Evolutionary conservation across 2,888 invertebrate species (phyloP).

Genomic region (Pandemis heparana): DNA sequence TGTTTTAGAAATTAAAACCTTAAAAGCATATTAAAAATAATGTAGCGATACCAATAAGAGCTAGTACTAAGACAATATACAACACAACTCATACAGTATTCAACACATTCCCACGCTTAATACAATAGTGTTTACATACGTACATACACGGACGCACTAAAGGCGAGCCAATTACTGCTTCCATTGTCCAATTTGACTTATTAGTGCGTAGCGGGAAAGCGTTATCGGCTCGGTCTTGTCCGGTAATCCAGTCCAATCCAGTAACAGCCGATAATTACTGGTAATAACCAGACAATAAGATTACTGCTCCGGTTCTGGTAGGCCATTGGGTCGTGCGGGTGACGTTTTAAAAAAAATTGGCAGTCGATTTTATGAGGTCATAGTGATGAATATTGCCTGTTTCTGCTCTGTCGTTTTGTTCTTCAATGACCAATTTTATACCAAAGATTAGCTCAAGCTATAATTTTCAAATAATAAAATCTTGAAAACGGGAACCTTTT

Average conservation of each 20-base stretch:
- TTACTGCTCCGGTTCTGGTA: not conserved
- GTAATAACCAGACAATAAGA: slow-evolving; percentile 16
- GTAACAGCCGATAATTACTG: slow-evolving; percentile 11
- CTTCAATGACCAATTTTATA: no score
- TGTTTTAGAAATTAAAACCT: no score
- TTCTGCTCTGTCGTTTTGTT: no score
- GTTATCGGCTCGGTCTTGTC: slow-evolving; percentile 56
- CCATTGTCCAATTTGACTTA: slow-evolving; percentile 80
- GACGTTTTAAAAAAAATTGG: not conserved
- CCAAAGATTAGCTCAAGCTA: no score
- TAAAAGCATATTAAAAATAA: not conserved
- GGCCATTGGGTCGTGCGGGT: not conserved
- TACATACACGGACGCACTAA: slow-evolving; percentile 1
- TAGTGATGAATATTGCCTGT: no score
- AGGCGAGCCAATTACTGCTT: slow-evolving; percentile 47
- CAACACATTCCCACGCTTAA: slow-evolving; percentile 12
- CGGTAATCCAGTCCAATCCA: slow-evolving; percentile 34
- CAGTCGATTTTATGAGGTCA: not conserved
- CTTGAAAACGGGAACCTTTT: no score
- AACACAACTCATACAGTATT: not conserved
- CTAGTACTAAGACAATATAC: not conserved
- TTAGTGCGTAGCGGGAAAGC: slow-evolving; percentile 56
- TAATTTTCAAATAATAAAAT: no score
- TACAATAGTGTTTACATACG: slow-evolving; percentile 9
- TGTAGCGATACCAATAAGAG: not conserved